These are phyloP conservation scores for Drosophila erecta DNA, from an alignment of 1,140 invertebrate species.

Conservation along the genomic window DNA sequence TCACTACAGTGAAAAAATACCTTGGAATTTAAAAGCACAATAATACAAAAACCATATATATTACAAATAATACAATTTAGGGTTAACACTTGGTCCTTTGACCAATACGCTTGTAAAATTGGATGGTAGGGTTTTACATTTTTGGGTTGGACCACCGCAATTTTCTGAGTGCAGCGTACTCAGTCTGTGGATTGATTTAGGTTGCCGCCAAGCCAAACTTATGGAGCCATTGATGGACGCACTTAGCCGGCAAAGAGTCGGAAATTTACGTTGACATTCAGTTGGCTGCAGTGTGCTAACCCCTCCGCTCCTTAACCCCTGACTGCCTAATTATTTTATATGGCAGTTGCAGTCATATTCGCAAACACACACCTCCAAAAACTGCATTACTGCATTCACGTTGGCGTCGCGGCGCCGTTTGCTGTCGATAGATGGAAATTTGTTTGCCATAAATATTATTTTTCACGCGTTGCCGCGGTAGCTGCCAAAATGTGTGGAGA, in stretches of 20 bases:
- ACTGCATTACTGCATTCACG: slow-evolving; percentile 48
- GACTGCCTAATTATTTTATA: slow-evolving; percentile 77
- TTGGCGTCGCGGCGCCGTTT: slow-evolving; percentile 64
- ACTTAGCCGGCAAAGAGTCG: slow-evolving; percentile 52
- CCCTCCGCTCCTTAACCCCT: slow-evolving; percentile 35
- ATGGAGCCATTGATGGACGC: slow-evolving; percentile 69
- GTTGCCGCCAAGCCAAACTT: slow-evolving; percentile 65
- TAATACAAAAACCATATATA: too few species aligned
- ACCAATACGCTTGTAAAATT: too few species aligned
- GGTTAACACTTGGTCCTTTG: too few species aligned
- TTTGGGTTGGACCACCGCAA: too few species aligned
- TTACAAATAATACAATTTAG: too few species aligned
- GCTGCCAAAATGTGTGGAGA: slow-evolving; percentile 52
- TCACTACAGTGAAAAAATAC: too few species aligned
- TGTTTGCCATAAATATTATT: slow-evolving; percentile 82
- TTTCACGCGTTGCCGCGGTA: slow-evolving; percentile 73
- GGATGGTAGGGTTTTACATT: too few species aligned
- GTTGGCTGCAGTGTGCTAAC: background rate
- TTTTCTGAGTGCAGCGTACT: slow-evolving; percentile 6
- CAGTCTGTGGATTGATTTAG: slow-evolving; percentile 68
- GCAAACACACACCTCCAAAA: slow-evolving; percentile 13
- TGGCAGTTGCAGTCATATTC: slow-evolving; percentile 43
- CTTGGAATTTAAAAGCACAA: too few species aligned
- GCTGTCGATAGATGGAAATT: slow-evolving; percentile 78
- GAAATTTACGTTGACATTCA: slow-evolving; percentile 72